Conservation (phyloP, 2,888 invertebrate species). For the Dorcus hopei region DNA sequence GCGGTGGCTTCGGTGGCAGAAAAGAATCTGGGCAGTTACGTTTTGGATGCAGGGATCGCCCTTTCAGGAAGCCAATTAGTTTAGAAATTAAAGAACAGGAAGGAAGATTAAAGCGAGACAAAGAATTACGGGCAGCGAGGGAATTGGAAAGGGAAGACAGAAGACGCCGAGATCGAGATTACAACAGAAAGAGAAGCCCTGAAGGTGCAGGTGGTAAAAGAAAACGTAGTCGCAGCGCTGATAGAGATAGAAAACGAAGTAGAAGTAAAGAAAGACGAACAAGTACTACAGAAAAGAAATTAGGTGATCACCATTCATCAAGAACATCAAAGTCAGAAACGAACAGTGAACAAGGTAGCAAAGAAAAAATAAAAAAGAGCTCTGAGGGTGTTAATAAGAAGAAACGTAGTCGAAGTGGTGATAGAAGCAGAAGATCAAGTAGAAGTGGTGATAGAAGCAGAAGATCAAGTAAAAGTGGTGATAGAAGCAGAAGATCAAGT, state of each 20-base stretch:
- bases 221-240: not conserved
- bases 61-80: conserved; percentile 66
- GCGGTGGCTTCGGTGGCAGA: conserved; percentile 83
- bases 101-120: conserved; percentile 5
- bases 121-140: not conserved
- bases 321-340: too few relatives aligned
- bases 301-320: too few relatives aligned
- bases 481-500: too few relatives aligned
- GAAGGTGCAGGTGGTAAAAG: not conserved
- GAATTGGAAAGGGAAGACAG: not conserved
- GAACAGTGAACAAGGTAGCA: too few relatives aligned
- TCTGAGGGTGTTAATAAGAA: too few relatives aligned
- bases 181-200: not conserved
- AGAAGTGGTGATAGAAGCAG: too few relatives aligned
- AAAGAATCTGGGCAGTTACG: conserved; percentile 85
- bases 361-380: too few relatives aligned
- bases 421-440: too few relatives aligned
- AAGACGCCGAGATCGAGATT: not conserved
- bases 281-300: not conserved
- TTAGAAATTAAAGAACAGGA: conserved; percentile 38
- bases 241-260: not conserved
- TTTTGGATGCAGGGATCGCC: conserved; percentile 79
- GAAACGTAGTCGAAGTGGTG: too few relatives aligned
- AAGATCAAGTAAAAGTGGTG: too few relatives aligned
- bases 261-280: not conserved